Evolutionary conservation across 2,797 vertebrate genomes (phyloP).

Genomic region (Rhincodon typus): DNA sequence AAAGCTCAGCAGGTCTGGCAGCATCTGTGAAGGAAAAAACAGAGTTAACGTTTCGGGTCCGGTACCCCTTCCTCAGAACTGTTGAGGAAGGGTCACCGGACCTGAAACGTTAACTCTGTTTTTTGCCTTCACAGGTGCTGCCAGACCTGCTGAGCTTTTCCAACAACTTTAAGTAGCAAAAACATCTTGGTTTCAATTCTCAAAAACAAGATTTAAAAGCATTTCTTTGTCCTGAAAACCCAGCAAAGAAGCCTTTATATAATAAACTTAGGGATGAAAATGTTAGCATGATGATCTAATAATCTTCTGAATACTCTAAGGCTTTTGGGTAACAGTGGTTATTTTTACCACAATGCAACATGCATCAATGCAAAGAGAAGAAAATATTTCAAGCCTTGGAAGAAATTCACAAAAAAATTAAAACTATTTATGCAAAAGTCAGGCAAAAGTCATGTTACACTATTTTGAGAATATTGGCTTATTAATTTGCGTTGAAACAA

Average conservation of each 20-base stretch:
- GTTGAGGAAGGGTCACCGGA: no score
- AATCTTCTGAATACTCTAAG: neutral
- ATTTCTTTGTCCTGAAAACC: neutral
- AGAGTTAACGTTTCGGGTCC: no score
- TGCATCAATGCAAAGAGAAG: neutral
- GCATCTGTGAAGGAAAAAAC: no score
- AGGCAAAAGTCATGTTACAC: neutral
- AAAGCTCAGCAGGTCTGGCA: no score
- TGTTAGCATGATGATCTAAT: neutral
- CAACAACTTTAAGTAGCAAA: no score
- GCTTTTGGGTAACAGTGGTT: neutral
- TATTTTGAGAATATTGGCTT: neutral
- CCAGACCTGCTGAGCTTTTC: no score
- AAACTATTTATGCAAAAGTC: neutral
- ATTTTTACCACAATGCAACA: neutral
- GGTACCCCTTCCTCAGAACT: neutral
- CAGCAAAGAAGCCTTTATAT: neutral
- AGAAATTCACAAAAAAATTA: neutral
- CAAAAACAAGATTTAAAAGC: neutral
- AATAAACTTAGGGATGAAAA: constrained; percentile 11
- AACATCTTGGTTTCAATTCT: neutral
- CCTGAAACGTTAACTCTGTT: no score
- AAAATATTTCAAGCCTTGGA: neutral
- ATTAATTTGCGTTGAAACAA: neutral
- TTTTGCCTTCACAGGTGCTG: no score